Base-by-base conservation (phyloP, 1,140 invertebrate genomes). In the Cecropterus lyciades region DNA sequence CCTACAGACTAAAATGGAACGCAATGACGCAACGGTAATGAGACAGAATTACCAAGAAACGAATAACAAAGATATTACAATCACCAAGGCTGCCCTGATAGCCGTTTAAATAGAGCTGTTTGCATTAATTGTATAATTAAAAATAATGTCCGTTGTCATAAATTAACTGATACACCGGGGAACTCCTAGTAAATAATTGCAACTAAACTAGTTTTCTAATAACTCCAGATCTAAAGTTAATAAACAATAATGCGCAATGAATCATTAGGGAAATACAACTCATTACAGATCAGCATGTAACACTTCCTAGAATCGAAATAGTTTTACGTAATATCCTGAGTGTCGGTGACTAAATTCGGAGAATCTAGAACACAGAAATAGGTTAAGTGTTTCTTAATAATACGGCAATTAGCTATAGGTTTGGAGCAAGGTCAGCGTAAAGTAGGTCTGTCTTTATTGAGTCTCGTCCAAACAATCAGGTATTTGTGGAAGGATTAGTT, bases 301-400 rank as follows among this genome's bases (percentile, higher is more conserved):
- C 67, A 14, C 56, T 78, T 78, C 73, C 69, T 73, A 70, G 75
- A 79, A 77, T 2, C 49, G 43, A 63, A 60, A 64, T 55, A 55
- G n/a, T 51, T 68, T 59, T 77, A 66, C 72, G 69, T 69, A 80
- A 79, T 59, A 67, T 76, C 65, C 53, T 59, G 45, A 73, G 46
- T 5, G 20, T 5, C 40, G 27, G 33, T 49, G 49, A 45, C 69
- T 75, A 80, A 76, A 69, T 78, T 67, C 64, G 52, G 68, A 72
- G 67, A 83, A 84, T 78, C 83, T 85, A 82, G 85, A 60, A 57
- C 81, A 78, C 49, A 65, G 63, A 89, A 85, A 91, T 89, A 82
- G 87, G 84, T 84, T 90, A 90, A 90, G 75, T 75, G 84, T 77
- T 90, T 89, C 80, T 85, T 82, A 89, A 87, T 90, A 90, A 84